These are phyloP conservation scores for Acromyrmex charruanus DNA, from an alignment of 1,140 invertebrate genomes.

Conservation along the genomic window DNA sequence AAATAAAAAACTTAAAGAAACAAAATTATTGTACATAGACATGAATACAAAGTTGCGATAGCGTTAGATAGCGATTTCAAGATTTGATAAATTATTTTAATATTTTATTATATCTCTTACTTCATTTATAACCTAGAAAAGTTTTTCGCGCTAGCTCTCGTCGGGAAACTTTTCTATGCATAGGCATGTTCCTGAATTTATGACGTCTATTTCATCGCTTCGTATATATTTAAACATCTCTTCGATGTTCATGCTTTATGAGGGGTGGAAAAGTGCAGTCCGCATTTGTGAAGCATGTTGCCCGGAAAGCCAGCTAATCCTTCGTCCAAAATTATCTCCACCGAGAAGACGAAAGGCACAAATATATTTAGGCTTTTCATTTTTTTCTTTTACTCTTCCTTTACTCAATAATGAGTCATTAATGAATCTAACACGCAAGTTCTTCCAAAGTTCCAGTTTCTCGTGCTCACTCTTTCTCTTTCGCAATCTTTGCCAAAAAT, in stretches of 20 bases:
- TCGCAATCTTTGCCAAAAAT: background rate
- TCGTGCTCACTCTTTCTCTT: background rate
- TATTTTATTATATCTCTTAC: background rate
- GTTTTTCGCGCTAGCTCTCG: background rate
- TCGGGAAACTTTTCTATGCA: background rate
- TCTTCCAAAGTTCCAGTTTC: background rate
- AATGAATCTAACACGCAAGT: background rate
- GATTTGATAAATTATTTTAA: constrained; percentile 17
- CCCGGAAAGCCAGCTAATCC: constrained; percentile 17
- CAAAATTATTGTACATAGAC: background rate
- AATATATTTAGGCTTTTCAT: constrained; percentile 6
- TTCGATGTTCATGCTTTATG: constrained; percentile 25
- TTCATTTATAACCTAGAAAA: background rate
- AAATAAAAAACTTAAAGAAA: background rate
- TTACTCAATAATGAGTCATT: background rate
- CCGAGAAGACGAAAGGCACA: background rate
- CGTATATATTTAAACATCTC: constrained; percentile 51
- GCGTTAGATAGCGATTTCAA: background rate
- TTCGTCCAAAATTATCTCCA: constrained; percentile 39
- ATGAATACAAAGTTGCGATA: background rate
- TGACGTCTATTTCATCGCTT: constrained; percentile 34
- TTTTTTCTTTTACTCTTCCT: background rate
- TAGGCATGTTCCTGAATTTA: constrained; percentile 27
- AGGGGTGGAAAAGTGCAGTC: constrained; percentile 15
- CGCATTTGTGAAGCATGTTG: constrained; percentile 18